phyloP scores from a whole-genome alignment of 2,888 invertebrate genomes.

The Spilosoma lubricipeda region DNA sequence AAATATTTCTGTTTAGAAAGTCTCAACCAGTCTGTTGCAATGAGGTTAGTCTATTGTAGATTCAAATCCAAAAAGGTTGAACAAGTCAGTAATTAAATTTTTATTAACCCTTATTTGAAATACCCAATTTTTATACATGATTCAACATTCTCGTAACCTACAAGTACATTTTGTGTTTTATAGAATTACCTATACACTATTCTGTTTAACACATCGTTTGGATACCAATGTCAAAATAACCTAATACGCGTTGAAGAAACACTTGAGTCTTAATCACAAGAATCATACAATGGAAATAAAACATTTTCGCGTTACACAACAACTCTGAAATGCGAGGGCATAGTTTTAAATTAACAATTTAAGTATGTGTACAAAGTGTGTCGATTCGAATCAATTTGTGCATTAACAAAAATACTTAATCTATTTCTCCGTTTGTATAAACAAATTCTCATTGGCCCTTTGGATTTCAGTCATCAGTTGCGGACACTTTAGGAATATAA shows the following conservation, averaged over 20 bases:
- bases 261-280: conserved; percentile 64
- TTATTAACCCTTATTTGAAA: conserved; percentile 82
- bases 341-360: conserved; percentile 66
- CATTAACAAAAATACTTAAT: conserved; percentile 73
- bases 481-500: conserved; percentile 78
- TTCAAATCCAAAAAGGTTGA: conserved; percentile 86
- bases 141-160: conserved; percentile 85
- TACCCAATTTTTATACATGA: conserved; percentile 80
- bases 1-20: conserved; percentile 83
- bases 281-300: conserved; percentile 59
- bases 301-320: conserved; percentile 69
- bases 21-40: conserved; percentile 84
- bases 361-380: conserved; percentile 52
- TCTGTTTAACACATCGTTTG: conserved; percentile 79
- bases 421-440: conserved; percentile 68
- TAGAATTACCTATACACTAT: conserved; percentile 83
- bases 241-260: conserved; percentile 65
- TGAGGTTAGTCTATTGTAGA: conserved; percentile 85
- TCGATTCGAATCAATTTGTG: conserved; percentile 72
- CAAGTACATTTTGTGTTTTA: conserved; percentile 83
- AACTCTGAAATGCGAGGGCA: conserved; percentile 82
- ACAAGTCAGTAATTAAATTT: conserved; percentile 80
- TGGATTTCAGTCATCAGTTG: conserved; percentile 83
- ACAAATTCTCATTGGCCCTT: conserved; percentile 81
- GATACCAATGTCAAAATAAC: conserved; percentile 80